A percentile compares a stretch with the other conserved stretches of the same genome.
Evolutionary conservation across 2,797 vertebrate species (phyloP).

Genomic region (Salmo trutta): DNA sequence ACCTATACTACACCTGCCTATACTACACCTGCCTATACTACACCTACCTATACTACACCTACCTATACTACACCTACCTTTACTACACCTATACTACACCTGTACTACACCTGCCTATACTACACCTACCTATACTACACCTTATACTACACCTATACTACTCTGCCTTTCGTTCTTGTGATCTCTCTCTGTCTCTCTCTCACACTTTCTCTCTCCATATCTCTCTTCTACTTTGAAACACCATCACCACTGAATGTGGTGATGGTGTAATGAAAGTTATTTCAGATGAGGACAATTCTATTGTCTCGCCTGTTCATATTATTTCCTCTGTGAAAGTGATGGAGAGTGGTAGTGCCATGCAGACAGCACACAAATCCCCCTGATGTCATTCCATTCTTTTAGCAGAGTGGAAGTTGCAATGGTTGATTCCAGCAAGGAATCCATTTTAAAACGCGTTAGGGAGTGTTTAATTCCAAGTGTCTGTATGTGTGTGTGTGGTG

Average conservation of each 20-base stretch:
- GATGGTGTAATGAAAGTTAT: too few species aligned
- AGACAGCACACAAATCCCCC: slow-evolving; percentile 15
- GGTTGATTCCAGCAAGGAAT: slow-evolving; percentile 50
- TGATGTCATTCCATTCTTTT: slow-evolving; percentile 54
- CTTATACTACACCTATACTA: too few species aligned
- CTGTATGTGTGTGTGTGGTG: slow-evolving; percentile 27
- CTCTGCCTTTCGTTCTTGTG: slow-evolving; percentile 6
- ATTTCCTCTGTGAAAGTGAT: slow-evolving; percentile 61
- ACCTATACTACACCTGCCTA: too few species aligned
- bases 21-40: too few species aligned
- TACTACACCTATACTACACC: too few species aligned
- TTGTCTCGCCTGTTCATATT: slow-evolving; percentile 64
- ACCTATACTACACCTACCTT: too few species aligned
- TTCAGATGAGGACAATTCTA: slow-evolving; percentile 58
- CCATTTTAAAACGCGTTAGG: slow-evolving; percentile 50
- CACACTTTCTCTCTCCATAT: background rate
- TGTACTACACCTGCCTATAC: too few species aligned
- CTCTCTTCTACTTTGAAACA: slow-evolving; percentile 2
- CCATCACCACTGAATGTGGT: background rate
- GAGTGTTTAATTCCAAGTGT: slow-evolving; percentile 21
- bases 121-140: too few species aligned
- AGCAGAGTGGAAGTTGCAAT: slow-evolving; percentile 48
- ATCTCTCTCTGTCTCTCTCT: slow-evolving; percentile 14
- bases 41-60: too few species aligned
- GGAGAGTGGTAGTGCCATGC: slow-evolving; percentile 44